Percentiles rank a stretch among this genome's conserved stretches.
Evolutionary conservation across 2,797 vertebrate genomes (phyloP).

Genomic region (Lindbergichthys nudifrons): DNA sequence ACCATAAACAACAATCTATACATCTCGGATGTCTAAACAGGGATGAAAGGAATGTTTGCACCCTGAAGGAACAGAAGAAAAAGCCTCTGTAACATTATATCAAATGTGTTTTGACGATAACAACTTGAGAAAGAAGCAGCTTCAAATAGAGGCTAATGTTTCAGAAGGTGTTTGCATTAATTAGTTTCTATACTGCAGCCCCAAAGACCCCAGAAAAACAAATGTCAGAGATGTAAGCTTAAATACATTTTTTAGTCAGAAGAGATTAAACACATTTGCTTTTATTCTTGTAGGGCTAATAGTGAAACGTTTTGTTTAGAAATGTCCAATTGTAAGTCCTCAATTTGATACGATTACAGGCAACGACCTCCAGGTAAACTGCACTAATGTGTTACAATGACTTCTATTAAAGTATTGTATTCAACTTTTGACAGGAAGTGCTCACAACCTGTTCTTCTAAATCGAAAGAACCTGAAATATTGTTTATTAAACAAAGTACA

Average conservation of each 20-base stretch:
- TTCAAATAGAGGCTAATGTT: background rate
- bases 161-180: background rate
- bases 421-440: background rate
- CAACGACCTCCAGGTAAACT: too few relatives aligned
- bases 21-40: background rate
- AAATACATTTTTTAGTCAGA: background rate
- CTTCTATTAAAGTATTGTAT: background rate
- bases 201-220: background rate
- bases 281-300: background rate
- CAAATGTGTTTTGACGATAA: background rate
- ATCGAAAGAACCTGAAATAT: background rate
- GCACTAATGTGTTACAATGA: background rate
- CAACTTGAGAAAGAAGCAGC: background rate
- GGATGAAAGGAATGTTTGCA: conserved; percentile 2
- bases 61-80: background rate
- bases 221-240: background rate
- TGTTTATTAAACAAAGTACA: background rate
- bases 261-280: background rate
- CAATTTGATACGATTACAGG: too few relatives aligned
- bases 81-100: background rate
- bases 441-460: background rate
- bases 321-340: background rate
- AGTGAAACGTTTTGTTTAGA: background rate
- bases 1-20: conserved; percentile 5
- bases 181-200: background rate